Evolutionary conservation across 1,140 invertebrate species (phyloP).

Genomic region (Euura lappo): DNA sequence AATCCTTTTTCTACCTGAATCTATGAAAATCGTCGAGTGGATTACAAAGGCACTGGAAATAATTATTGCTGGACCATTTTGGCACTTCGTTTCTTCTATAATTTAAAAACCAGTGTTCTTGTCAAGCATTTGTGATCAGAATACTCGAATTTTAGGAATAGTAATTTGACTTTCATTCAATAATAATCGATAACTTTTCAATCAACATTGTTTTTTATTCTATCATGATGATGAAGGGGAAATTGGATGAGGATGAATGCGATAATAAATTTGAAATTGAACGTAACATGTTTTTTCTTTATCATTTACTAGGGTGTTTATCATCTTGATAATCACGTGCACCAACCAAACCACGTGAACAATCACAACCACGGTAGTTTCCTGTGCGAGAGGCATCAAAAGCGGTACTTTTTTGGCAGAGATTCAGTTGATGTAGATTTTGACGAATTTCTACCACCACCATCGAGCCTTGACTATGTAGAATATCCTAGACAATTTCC

Average conservation of each 20-base stretch:
- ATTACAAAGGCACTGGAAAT: no score
- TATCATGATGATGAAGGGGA: neutral
- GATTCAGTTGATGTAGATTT: constrained; percentile 52
- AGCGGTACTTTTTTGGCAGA: constrained; percentile 53
- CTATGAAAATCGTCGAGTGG: no score
- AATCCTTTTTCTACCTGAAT: no score
- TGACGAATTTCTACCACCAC: constrained; percentile 52
- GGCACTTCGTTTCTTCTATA: no score
- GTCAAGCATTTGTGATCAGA: no score
- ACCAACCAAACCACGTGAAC: constrained; percentile 40
- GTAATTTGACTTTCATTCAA: no score
- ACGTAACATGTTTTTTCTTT: neutral
- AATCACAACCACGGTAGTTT: constrained; percentile 48
- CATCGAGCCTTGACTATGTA: constrained; percentile 49
- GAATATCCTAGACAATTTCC: constrained; percentile 55
- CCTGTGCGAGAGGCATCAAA: constrained; percentile 55
- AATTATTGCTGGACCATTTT: no score
- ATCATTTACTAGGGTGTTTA: constrained; percentile 41
- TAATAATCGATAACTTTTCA: no score
- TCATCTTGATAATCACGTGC: constrained; percentile 48
- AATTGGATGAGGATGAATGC: neutral
- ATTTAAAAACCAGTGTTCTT: no score
- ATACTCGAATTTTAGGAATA: no score
- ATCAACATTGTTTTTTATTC: no score
- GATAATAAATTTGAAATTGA: no score